Evolutionary conservation across 2,797 vertebrate genomes (phyloP).

Genomic region (Ceryle rudis): DNA sequence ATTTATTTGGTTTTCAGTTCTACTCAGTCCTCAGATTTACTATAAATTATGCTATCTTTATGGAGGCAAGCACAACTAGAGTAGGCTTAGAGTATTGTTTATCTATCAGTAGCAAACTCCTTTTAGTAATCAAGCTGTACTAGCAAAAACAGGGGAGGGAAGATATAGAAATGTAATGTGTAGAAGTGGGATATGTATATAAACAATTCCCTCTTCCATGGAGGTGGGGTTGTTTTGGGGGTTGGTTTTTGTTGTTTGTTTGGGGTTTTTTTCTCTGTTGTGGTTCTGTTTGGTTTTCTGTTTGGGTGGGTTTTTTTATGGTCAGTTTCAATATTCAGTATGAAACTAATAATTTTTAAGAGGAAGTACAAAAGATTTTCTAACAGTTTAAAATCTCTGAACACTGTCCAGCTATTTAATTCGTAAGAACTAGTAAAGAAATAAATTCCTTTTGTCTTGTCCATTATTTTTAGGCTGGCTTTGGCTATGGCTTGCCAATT

Average conservation of each 20-base stretch:
- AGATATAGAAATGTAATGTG: not conserved
- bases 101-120: not conserved
- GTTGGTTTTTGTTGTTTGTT: accelerated
- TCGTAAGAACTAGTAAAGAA: not conserved
- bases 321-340: not conserved
- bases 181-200: not conserved
- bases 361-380: not conserved
- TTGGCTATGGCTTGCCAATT: slow-evolving; percentile 97
- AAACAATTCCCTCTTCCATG: not conserved
- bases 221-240: not conserved
- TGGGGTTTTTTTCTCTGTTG: too few relatives aligned
- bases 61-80: not conserved
- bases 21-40: not conserved
- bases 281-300: too few relatives aligned
- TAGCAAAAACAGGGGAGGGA: not conserved
- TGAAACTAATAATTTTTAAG: not conserved
- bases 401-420: not conserved
- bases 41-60: not conserved
- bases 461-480: slow-evolving; percentile 87
- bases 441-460: not conserved
- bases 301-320: not conserved
- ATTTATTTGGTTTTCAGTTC: not conserved
- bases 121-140: not conserved
- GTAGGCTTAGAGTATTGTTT: not conserved
- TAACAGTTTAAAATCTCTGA: not conserved